phyloP scores from a whole-genome alignment of 1,140 invertebrate species.

The Mizuhopecten yessoensis region DNA sequence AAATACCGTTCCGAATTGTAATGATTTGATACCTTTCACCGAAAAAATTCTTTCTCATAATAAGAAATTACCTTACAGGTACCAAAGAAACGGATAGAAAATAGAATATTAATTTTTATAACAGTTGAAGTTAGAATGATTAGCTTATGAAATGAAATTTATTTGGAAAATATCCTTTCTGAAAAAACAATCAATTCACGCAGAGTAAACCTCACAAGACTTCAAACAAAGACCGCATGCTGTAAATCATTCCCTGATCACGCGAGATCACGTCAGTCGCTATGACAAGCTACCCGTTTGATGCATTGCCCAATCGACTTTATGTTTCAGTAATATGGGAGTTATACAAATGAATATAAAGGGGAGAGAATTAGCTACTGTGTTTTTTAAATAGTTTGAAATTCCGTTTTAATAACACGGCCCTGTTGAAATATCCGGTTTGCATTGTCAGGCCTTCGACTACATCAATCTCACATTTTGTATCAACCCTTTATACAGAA shows the following conservation, averaged over 20 bases:
- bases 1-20: too few species aligned
- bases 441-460: neutral
- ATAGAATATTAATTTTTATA: neutral
- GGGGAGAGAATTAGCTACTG: constrained; percentile 3
- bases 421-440: constrained; percentile 25
- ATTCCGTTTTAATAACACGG: constrained; percentile 20
- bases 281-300: constrained; percentile 12
- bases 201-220: neutral
- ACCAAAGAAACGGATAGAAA: too few species aligned
- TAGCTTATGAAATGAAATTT: neutral
- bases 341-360: constrained; percentile 30
- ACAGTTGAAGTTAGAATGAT: neutral
- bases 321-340: neutral
- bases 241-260: constrained; percentile 26
- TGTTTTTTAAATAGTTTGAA: constrained; percentile 34
- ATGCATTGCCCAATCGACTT: constrained; percentile 14
- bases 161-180: neutral
- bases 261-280: constrained; percentile 17
- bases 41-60: too few species aligned
- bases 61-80: too few species aligned
- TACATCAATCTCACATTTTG: constrained; percentile 34
- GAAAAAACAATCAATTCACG: neutral
- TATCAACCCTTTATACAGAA: constrained; percentile 6
- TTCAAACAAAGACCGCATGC: neutral
- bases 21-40: too few species aligned